These are phyloP conservation scores for Stegophylla sp. DNA, from an alignment of 2,888 invertebrate genomes.

Conservation along the genomic window DNA sequence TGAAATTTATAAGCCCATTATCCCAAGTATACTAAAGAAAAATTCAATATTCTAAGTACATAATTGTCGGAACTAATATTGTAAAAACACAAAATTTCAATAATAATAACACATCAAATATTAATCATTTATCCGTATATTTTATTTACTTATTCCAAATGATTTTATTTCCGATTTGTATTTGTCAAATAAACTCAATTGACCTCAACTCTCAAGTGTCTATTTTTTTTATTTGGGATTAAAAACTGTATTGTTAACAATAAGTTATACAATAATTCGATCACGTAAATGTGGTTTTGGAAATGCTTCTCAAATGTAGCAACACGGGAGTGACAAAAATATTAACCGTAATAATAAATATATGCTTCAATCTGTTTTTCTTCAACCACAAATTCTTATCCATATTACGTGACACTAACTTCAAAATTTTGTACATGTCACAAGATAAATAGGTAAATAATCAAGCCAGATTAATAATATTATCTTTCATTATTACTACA, in stretches of 20 bases:
- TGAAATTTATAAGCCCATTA: too few species aligned
- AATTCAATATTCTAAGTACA: too few species aligned
- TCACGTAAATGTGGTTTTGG: slow-evolving; percentile 23
- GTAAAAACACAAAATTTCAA: too few species aligned
- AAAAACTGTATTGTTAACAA: slow-evolving; percentile 1
- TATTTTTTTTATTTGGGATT: slow-evolving; percentile 38
- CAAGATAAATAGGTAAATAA: not conserved
- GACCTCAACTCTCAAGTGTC: not conserved
- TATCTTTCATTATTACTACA: not conserved
- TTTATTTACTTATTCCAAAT: not conserved
- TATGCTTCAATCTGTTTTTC: slow-evolving; percentile 24
- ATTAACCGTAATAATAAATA: slow-evolving; percentile 3
- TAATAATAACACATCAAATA: too few species aligned
- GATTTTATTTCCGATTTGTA: not conserved
- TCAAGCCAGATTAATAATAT: not conserved
- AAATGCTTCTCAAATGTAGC: slow-evolving; percentile 7
- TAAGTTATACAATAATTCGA: slow-evolving; percentile 1
- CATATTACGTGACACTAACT: not conserved
- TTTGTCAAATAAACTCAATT: slow-evolving; percentile 19
- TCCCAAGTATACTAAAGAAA: too few species aligned
- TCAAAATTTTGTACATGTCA: not conserved
- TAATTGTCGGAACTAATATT: too few species aligned
- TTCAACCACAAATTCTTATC: slow-evolving; percentile 24
- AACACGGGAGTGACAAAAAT: not conserved
- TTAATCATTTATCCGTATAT: too few species aligned